Evolutionary conservation across 2,888 invertebrate genomes (phyloP).

Genomic region (Horisme vitalbata): DNA sequence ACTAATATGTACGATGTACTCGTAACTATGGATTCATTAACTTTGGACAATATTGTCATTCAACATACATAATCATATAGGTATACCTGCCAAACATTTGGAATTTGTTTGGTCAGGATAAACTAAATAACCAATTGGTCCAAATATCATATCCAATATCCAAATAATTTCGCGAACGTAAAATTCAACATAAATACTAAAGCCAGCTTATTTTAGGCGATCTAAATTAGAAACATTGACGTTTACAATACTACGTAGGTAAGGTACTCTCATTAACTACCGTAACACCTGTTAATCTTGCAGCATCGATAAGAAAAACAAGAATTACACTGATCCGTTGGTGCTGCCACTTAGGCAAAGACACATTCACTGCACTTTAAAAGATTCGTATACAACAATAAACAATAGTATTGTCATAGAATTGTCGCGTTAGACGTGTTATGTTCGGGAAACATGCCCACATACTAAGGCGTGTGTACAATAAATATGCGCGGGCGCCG

Average conservation of each 20-base stretch:
- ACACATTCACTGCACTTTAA: slow-evolving; percentile 24
- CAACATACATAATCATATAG: too few species aligned
- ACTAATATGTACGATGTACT: too few species aligned
- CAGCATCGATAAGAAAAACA: slow-evolving; percentile 5
- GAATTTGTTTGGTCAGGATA: too few species aligned
- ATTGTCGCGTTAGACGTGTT: slow-evolving; percentile 51
- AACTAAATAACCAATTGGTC: too few species aligned
- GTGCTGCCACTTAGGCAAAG: background rate
- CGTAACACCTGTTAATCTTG: slow-evolving; percentile 28
- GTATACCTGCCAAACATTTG: too few species aligned
- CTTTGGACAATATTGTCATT: too few species aligned
- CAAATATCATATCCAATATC: too few species aligned
- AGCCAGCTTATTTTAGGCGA: slow-evolving; percentile 15
- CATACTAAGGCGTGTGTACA: slow-evolving; percentile 56
- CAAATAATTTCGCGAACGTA: too few species aligned
- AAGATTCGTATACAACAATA: slow-evolving; percentile 25
- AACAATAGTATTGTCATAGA: slow-evolving; percentile 14
- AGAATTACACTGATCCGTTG: slow-evolving; percentile 12
- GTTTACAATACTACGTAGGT: slow-evolving; percentile 24
- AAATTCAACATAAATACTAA: slow-evolving; percentile 9
- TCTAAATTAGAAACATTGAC: slow-evolving; percentile 31
- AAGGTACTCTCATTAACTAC: slow-evolving; percentile 22
- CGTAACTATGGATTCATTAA: too few species aligned
- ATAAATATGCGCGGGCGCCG: slow-evolving; percentile 53
- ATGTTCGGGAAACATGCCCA: slow-evolving; percentile 60